phyloP scores from a whole-genome alignment of 2,888 invertebrate genomes.

The Meloe dianella region DNA sequence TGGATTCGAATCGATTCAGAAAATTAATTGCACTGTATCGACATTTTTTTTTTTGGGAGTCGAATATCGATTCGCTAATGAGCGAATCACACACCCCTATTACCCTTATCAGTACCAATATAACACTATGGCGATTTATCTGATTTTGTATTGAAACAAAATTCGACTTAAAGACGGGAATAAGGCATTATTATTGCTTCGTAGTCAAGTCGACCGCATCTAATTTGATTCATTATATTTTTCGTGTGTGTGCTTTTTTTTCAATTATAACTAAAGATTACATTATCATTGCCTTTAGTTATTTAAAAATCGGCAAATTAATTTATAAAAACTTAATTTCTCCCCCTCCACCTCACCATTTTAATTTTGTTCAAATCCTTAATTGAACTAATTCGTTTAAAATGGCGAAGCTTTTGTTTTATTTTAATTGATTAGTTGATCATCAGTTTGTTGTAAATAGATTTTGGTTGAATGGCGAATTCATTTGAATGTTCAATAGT shows the following conservation, averaged over 20 bases:
- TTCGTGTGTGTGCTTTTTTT: not conserved
- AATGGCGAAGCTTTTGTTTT: not conserved
- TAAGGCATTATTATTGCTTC: too few species aligned
- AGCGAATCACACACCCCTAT: too few species aligned
- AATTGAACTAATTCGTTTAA: constrained; percentile 3
- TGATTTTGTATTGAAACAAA: too few species aligned
- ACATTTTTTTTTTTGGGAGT: too few species aligned
- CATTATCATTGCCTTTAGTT: constrained; percentile 7
- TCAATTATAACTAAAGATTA: constrained; percentile 8
- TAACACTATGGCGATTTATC: too few species aligned
- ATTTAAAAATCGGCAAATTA: not conserved
- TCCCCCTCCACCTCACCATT: not conserved
- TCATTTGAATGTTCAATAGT: not conserved
- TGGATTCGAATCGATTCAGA: too few species aligned
- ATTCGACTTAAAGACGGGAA: too few species aligned
- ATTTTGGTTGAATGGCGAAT: not conserved
- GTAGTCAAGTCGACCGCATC: not conserved
- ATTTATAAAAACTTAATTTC: not conserved
- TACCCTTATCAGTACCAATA: too few species aligned
- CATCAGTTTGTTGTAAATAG: not conserved
- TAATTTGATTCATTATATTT: not conserved
- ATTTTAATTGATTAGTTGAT: not conserved
- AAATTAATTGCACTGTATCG: too few species aligned
- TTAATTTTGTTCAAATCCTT: not conserved
- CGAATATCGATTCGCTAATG: too few species aligned